phyloP scores from a whole-genome alignment of 2,797 vertebrate species.

The Arremon brunneinucha region DNA sequence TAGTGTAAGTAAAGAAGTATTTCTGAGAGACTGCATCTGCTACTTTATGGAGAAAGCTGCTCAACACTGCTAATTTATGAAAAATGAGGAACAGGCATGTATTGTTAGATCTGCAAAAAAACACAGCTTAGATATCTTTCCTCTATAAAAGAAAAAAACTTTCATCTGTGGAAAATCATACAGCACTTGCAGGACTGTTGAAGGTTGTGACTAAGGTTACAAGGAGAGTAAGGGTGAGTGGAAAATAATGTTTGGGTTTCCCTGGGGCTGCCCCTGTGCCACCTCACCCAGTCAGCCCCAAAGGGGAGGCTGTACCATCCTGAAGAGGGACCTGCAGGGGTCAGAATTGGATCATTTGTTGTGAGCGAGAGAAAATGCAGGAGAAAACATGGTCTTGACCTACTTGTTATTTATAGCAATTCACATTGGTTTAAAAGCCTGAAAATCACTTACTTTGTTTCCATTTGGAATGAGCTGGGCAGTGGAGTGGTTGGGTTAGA shows the following conservation, averaged over 20 bases:
- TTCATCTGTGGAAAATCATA: background rate
- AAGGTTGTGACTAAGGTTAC: background rate
- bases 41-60: background rate
- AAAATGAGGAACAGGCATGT: background rate
- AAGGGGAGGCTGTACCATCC: background rate
- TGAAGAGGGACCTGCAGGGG: background rate
- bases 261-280: background rate
- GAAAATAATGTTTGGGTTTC: background rate
- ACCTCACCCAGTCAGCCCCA: accelerated
- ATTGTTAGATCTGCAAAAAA: background rate
- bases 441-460: background rate
- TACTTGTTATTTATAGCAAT: background rate
- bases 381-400: background rate
- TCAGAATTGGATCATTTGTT: background rate
- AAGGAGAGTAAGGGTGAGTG: background rate
- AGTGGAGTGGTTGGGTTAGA: background rate
- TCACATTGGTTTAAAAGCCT: background rate
- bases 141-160: background rate
- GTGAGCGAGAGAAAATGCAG: background rate
- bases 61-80: background rate
- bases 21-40: background rate
- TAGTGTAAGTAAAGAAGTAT: background rate
- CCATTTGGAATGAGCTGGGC: background rate
- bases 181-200: background rate
- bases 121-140: background rate